Conservation (phyloP, 2,113 vertebrate genomes). For the Aythya baeri region DNA sequence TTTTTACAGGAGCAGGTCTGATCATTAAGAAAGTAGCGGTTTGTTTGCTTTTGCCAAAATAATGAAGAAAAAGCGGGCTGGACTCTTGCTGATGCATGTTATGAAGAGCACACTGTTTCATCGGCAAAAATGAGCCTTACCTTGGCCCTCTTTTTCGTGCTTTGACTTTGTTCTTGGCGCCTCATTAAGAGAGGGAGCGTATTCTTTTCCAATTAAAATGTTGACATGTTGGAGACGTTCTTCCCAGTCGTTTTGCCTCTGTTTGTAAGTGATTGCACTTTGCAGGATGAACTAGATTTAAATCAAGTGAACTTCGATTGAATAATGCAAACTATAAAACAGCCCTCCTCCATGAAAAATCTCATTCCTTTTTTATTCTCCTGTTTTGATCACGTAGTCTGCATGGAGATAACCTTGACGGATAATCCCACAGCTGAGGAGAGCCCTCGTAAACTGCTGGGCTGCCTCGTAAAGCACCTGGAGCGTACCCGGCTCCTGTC, state of each 20-base stretch:
- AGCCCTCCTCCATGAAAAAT: conserved; percentile 50
- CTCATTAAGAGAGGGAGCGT: conserved; percentile 66
- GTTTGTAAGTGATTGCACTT: conserved; percentile 67
- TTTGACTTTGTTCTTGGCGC: conserved; percentile 66
- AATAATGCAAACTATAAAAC: conserved; percentile 66
- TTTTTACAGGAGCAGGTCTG: background rate
- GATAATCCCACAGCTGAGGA: background rate
- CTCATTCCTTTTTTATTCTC: conserved; percentile 52
- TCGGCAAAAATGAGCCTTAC: conserved; percentile 45
- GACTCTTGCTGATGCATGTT: background rate
- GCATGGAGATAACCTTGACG: conserved; percentile 27
- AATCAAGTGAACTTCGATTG: conserved; percentile 73
- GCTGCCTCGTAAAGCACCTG: background rate
- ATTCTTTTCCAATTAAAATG: conserved; percentile 74
- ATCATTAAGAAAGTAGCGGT: conserved; percentile 18
- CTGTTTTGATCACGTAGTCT: conserved; percentile 32
- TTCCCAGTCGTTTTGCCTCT: conserved; percentile 51
- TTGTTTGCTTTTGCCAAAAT: conserved; percentile 31
- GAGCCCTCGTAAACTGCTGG: background rate
- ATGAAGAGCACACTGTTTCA: conserved; percentile 29
- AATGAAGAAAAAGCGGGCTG: conserved; percentile 25
- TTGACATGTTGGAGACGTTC: conserved; percentile 56
- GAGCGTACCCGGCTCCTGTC: background rate
- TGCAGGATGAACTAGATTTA: conserved; percentile 64
- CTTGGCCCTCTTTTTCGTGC: conserved; percentile 48